Evolutionary conservation across 2,888 invertebrate genomes (phyloP).

Genomic region (Byasa hedistus): DNA sequence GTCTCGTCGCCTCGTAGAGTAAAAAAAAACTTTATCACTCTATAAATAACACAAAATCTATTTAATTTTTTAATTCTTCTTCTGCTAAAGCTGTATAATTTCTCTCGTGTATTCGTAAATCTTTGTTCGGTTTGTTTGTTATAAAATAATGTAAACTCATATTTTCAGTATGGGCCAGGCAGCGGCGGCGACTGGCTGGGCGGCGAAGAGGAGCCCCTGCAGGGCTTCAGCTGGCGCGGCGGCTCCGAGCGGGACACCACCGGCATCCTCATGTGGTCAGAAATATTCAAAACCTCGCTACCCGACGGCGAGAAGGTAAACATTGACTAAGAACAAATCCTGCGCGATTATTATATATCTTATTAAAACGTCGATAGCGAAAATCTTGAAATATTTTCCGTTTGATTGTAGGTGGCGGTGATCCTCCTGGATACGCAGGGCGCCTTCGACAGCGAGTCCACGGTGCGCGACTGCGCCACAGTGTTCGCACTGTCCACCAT

Average conservation of each 20-base stretch:
- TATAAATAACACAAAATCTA: too few species aligned
- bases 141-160: too few species aligned
- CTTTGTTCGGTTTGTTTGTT: too few species aligned
- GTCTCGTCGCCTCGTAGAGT: too few species aligned
- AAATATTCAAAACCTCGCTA: constrained; percentile 90
- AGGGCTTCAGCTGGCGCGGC: constrained; percentile 97
- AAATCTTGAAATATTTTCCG: too few species aligned
- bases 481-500: constrained; percentile 99
- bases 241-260: constrained; percentile 98
- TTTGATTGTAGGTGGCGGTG: constrained; percentile 85
- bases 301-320: constrained; percentile 86
- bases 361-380: too few species aligned
- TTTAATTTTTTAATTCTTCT: too few species aligned
- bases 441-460: constrained; percentile 98
- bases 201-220: constrained; percentile 87
- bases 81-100: too few species aligned
- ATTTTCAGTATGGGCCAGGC: constrained; percentile 55
- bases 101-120: too few species aligned
- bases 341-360: too few species aligned
- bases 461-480: constrained; percentile 98
- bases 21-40: too few species aligned
- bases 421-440: constrained; percentile 97
- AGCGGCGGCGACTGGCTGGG: constrained; percentile 91
- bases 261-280: constrained; percentile 97
- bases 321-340: background rate